Conservation (phyloP, 2,113 vertebrate genomes). For the Herpailurus yagouaroundi region DNA sequence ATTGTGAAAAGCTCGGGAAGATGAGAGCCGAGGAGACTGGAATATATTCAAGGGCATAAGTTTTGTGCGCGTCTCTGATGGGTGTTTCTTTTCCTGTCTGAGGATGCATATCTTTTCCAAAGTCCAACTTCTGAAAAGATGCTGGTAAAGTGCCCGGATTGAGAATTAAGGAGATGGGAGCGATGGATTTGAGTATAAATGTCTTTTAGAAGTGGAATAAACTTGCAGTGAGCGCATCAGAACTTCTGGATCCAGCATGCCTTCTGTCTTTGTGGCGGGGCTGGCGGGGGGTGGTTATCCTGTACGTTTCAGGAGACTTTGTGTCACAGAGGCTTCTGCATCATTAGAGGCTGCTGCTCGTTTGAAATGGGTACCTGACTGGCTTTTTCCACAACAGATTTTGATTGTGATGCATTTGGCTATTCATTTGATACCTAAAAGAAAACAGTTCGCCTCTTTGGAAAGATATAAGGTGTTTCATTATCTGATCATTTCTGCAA, state of each 20-base stretch:
- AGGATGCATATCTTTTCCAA: neutral
- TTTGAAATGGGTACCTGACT: constrained; percentile 27
- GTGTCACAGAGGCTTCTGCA: neutral
- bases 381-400: constrained; percentile 58
- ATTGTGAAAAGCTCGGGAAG: constrained; percentile 60
- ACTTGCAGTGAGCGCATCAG: constrained; percentile 43
- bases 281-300: neutral
- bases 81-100: neutral
- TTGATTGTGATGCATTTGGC: constrained; percentile 66
- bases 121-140: constrained; percentile 40
- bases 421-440: constrained; percentile 72
- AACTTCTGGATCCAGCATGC: neutral
- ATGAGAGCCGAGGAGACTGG: neutral
- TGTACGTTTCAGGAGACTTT: neutral
- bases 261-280: neutral
- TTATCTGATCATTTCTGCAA: constrained; percentile 55
- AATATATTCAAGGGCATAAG: neutral
- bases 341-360: neutral
- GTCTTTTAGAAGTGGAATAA: constrained; percentile 37
- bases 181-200: neutral
- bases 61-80: constrained; percentile 11
- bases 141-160: neutral
- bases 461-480: constrained; percentile 71
- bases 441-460: constrained; percentile 73
- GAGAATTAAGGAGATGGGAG: constrained; percentile 28